Evolutionary conservation across 2,113 vertebrate genomes (phyloP).

Genomic region (Bubo bubo): DNA sequence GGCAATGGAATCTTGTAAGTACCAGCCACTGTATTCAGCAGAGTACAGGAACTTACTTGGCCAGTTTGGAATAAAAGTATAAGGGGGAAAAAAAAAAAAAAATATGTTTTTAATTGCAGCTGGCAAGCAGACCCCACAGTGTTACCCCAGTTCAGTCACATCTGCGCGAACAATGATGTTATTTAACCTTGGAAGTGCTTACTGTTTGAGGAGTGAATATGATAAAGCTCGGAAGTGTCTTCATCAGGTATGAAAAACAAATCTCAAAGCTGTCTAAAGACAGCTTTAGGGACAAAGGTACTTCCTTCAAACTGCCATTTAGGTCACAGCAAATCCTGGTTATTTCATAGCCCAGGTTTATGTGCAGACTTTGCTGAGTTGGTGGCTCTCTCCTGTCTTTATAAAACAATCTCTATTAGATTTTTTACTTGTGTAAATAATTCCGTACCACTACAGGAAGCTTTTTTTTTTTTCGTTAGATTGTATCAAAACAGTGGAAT

Average conservation of each 20-base stretch:
- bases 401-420: background rate
- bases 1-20: constrained; percentile 92
- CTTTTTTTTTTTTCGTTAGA: background rate
- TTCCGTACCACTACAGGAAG: background rate
- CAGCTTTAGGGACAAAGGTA: background rate
- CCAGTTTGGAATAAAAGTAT: background rate
- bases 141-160: constrained; percentile 92
- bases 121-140: constrained; percentile 91
- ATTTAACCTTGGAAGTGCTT: constrained; percentile 96
- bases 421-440: background rate
- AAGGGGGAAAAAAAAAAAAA: background rate
- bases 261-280: background rate
- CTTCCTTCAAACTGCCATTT: background rate
- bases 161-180: constrained; percentile 97
- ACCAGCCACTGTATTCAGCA: background rate
- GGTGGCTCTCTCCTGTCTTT: background rate
- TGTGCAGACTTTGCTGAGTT: background rate
- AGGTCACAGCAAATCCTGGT: background rate
- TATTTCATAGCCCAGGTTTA: background rate
- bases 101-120: constrained; percentile 70
- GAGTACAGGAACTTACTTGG: background rate
- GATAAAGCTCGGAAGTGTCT: constrained; percentile 98
- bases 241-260: constrained; percentile 84
- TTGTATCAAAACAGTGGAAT: background rate
- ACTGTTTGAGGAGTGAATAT: constrained; percentile 95